phyloP scores from a whole-genome alignment of 64 coral and sea anemone genomes.

The Astreopora myriophthalma region DNA sequence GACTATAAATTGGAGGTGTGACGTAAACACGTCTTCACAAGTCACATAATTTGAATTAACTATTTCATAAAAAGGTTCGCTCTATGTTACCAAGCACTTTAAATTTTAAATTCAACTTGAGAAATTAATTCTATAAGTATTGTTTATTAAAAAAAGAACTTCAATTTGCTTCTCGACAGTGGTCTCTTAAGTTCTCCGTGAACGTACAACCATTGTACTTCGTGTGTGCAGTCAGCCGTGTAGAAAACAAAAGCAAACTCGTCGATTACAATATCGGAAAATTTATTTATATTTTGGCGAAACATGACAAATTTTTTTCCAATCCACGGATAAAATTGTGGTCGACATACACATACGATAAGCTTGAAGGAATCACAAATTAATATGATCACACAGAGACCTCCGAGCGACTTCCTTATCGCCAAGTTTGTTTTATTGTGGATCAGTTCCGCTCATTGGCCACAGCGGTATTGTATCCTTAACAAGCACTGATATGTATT shows the following conservation, averaged over 20 bases:
- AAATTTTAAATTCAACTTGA: neutral
- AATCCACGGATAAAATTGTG: neutral
- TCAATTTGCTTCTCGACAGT: neutral
- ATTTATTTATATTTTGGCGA: neutral
- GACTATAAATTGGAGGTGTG: neutral
- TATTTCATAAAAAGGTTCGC: neutral
- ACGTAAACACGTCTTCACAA: neutral
- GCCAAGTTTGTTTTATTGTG: neutral
- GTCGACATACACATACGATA: neutral
- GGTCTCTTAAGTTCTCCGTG: neutral
- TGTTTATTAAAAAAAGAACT: neutral
- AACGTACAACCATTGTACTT: too few species aligned
- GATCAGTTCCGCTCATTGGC: constrained; percentile 4
- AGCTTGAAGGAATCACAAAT: neutral
- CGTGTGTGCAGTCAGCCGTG: neutral
- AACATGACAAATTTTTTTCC: neutral
- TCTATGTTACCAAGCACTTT: neutral
- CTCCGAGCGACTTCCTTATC: neutral
- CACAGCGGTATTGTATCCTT: neutral
- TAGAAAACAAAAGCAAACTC: neutral
- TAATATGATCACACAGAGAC: neutral
- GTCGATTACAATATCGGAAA: neutral
- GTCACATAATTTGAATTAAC: neutral
- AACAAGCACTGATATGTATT: constrained; percentile 5
- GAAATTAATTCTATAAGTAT: neutral